Base-by-base conservation (phyloP, 2,888 invertebrate species). In the Kuschelorhynchus macadamiae region DNA sequence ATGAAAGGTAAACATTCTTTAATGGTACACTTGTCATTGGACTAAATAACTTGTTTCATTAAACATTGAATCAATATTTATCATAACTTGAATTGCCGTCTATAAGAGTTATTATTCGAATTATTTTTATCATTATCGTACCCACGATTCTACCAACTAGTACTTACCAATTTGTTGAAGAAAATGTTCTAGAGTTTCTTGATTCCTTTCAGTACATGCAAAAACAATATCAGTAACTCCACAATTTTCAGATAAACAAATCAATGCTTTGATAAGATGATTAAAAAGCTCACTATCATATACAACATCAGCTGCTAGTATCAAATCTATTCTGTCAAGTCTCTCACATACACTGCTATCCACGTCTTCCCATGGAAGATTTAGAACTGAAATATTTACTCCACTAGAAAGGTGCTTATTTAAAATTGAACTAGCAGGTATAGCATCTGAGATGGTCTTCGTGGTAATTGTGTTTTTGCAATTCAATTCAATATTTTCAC, bases 151-250 rank as follows among this genome's bases (percentile, higher is more conserved):
- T 25, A 3, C 25, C 7, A 5, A 25, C 30, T 50, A 30, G 25
- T 14, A 52, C 72, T 74, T 70, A 78, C 78, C 67, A 47, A 74
- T 59, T 49, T 71, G 33, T 11, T 44, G 11, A 18, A 89, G 78
- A 82, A 93, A 93, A 18, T 79, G 75, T 2, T 83, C 75, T 70
- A 90, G 83, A 0, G 93, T 93, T 0, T 86, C 83, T 75, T 85
- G 82, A 83, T 92, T 92, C 72, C 93, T 85, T 71, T 92, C 85
- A 0, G 89, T 89, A 63, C 87, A 88, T 25, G 88, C 87, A 59
- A 89, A 80, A 66, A 87, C 81, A 71, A 86, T 84, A 74, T 83
- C 80, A 53, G 82, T 79, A 2, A 80, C 75, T 63, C 78, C 71
- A 46, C 80, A 79, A 20, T 75, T 72, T 1, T 72, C 59, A 44